A percentile compares a stretch with the other conserved stretches of the same genome.
Conservation (phyloP, 2,797 vertebrate genomes). For the Leptatherina wallacei region DNA sequence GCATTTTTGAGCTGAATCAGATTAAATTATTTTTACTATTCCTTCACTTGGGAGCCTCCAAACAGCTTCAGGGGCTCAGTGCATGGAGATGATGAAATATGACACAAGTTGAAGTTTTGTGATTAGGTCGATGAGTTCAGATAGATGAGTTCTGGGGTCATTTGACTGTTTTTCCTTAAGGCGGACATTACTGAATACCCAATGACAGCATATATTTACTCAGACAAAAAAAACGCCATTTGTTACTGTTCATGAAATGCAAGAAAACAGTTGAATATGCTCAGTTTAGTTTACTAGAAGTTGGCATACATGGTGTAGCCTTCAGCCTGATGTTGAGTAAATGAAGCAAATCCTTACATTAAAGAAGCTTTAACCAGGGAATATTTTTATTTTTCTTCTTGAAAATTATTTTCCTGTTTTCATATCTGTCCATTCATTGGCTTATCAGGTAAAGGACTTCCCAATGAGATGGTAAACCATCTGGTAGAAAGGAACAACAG, state of each 20-base stretch:
- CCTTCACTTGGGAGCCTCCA: no score
- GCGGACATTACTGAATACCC: background rate
- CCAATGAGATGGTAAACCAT: background rate
- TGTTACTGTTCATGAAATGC: background rate
- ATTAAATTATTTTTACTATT: background rate
- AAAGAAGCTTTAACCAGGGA: background rate
- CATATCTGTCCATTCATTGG: background rate
- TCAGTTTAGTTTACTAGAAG: background rate
- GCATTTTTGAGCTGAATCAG: background rate
- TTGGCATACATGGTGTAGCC: background rate
- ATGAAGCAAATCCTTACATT: background rate
- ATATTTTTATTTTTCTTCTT: background rate
- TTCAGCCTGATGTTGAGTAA: background rate
- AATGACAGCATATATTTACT: no score
- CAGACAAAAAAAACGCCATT: no score
- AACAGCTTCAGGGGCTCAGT: no score
- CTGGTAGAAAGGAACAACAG: background rate
- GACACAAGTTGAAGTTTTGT: background rate
- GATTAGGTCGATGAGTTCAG: background rate
- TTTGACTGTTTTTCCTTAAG: background rate
- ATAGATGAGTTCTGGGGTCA: background rate
- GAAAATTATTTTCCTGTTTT: background rate
- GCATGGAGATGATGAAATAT: no score
- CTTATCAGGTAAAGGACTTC: background rate
- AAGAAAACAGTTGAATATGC: background rate